phyloP scores from a whole-genome alignment of 2,113 vertebrate genomes.

The Sander vitreus region DNA sequence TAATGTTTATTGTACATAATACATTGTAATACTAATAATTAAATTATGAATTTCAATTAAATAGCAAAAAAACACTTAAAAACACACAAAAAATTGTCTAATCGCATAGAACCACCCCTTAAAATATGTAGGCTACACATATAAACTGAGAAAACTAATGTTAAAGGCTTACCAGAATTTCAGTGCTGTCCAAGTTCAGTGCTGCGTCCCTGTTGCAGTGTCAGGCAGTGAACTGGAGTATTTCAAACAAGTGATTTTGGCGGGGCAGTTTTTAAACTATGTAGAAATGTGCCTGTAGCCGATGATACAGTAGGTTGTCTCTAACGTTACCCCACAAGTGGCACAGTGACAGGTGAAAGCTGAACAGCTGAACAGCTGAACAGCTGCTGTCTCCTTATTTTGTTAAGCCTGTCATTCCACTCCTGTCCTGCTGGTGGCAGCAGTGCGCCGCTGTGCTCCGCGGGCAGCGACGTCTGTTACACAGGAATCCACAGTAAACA shows the following conservation, averaged over 20 bases:
- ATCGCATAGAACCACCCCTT: not conserved
- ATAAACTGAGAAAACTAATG: not conserved
- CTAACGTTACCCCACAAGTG: conserved; percentile 1
- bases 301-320: conserved; percentile 1
- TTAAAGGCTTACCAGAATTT: conserved; percentile 40
- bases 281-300: conserved; percentile 14
- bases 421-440: conserved; percentile 66
- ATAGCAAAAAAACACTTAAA: no score
- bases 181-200: not conserved
- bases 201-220: conserved; percentile 2
- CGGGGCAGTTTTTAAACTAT: conserved; percentile 32
- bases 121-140: not conserved
- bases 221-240: not conserved
- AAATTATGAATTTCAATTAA: no score
- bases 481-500: conserved; percentile 57
- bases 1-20: not conserved
- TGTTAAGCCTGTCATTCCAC: conserved; percentile 14
- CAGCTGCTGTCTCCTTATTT: conserved; percentile 29
- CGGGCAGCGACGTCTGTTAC: not conserved
- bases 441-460: not conserved
- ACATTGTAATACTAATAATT: not conserved
- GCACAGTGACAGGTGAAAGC: conserved; percentile 25
- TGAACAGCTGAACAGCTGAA: conserved; percentile 37
- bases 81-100: not conserved
- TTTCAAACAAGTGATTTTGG: conserved; percentile 19